Base-by-base conservation (phyloP, 1,140 invertebrate genomes). In the Heterodera schachtii region DNA sequence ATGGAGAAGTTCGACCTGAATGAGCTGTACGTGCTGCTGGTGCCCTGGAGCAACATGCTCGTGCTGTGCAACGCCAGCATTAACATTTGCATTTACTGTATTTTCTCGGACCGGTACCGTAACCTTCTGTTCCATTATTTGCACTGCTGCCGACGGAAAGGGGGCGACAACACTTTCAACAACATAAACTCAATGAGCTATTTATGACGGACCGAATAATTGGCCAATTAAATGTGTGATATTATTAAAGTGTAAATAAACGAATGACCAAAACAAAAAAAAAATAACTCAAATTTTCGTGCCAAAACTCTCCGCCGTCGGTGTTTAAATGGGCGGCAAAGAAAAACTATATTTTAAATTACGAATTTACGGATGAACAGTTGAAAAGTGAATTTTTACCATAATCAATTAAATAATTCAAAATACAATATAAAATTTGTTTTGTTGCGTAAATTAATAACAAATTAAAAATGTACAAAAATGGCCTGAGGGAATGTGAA, bases 21-120 rank as follows among this genome's bases (percentile, higher is more conserved):
- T 21, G 74, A 80, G 11, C 67, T 89, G 31, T 89, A 88, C 78
- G 73, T 84, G 41, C 73, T 82, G 11, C 66, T 90, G 11, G 88
- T 89, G 31, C 86, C 82, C 21, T 88, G 81, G 75, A 84, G 78
- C 73, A 89, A 89, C 73, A 80, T 90, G 66, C 75, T 89, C 75
- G 88, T 89, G 8, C 86, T 88, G 66, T 73, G 43, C 43, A 71
- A 67, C 44, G 75, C 75, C n/a, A 70, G 88, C 3, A 88, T 84
- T 78, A 89, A 89, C 81, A 88, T 89, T 49, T 89, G 89, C 74
- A 87, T 89, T 47, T 89, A 90, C 82, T 88, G 90, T 71, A 80
- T 90, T 3, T 89, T 89, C 82, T 86, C 84, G 16, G 88, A 90
- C 44, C 87, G 87, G 70, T 89, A 89, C 75, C 81, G 88, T 66